phyloP scores from a whole-genome alignment of 2,888 invertebrate species.

The Drosophila macrospina region DNA sequence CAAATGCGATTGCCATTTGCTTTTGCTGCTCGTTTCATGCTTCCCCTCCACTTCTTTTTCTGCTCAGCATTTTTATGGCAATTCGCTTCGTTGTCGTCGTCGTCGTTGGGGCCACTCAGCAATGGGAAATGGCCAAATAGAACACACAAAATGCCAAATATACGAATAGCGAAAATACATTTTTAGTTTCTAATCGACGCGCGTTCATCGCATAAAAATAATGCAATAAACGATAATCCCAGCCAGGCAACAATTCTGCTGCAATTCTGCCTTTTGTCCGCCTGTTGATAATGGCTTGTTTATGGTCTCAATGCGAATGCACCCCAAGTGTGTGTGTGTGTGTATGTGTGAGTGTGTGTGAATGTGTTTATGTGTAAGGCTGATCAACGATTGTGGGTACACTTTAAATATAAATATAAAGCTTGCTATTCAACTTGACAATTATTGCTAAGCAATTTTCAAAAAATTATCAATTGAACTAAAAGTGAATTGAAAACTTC shows the following conservation, averaged over 20 bases:
- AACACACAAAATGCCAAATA: conserved; percentile 21
- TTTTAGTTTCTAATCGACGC: conserved; percentile 80
- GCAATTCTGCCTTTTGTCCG: conserved; percentile 59
- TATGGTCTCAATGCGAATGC: conserved; percentile 31
- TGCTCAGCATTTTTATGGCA: conserved; percentile 65
- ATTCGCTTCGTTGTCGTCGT: conserved; percentile 56
- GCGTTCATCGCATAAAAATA: conserved; percentile 82
- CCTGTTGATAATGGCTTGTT: conserved; percentile 67
- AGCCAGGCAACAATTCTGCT: conserved; percentile 62
- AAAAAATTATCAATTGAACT: too few species aligned
- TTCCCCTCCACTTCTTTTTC: neutral
- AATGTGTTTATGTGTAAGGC: neutral
- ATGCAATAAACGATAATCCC: conserved; percentile 80
- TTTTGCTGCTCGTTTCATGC: conserved; percentile 39
- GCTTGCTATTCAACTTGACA: too few species aligned
- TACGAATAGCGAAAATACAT: conserved; percentile 61
- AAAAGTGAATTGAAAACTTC: too few species aligned
- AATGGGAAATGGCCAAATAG: conserved; percentile 26
- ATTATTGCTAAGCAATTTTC: too few species aligned
- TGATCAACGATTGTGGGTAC: neutral
- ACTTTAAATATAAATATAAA: neutral
- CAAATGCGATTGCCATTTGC: conserved; percentile 72
- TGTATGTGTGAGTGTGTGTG: conserved; percentile 1
- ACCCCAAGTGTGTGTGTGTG: conserved; percentile 1
- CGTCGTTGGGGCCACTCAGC: conserved; percentile 54